phyloP scores from a whole-genome alignment of 1,140 invertebrate genomes.

The Marisa cornuarietis region DNA sequence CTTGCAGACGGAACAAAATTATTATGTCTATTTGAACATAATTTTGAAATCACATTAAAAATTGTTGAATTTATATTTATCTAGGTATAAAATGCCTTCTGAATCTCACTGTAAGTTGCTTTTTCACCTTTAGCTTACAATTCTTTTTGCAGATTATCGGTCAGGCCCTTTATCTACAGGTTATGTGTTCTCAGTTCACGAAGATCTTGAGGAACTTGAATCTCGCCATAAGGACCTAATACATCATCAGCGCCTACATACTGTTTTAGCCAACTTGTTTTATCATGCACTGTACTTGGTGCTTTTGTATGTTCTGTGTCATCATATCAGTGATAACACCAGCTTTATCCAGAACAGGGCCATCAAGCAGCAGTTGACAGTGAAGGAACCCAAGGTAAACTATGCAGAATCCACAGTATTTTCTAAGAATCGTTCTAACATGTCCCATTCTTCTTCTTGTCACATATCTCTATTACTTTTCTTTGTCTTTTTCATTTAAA shows the following conservation, averaged over 20 bases:
- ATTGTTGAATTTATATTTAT: too few species aligned
- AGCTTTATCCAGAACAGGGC: constrained; percentile 30
- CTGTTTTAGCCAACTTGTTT: neutral
- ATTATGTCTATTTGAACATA: too few species aligned
- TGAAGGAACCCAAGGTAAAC: neutral
- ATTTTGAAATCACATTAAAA: too few species aligned
- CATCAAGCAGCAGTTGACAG: neutral
- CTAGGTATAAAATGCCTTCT: neutral
- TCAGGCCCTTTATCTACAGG: neutral
- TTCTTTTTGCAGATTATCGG: neutral
- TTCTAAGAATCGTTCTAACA: too few species aligned
- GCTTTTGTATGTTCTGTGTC: constrained; percentile 30
- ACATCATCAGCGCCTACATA: constrained; percentile 24
- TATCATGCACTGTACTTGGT: constrained; percentile 19
- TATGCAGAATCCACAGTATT: too few species aligned
- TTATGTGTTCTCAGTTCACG: neutral
- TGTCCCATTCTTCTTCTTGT: too few species aligned
- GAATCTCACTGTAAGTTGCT: neutral
- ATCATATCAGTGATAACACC: constrained; percentile 17
- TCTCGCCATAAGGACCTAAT: neutral
- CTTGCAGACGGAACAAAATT: too few species aligned
- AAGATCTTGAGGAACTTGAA: constrained; percentile 13
- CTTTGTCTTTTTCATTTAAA: too few species aligned
- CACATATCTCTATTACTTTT: too few species aligned
- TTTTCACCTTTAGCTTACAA: neutral